Percentiles rank a stretch among this genome's conserved stretches.
Evolutionary conservation across 2,888 invertebrate species (phyloP).

Genomic region (Chydorus sphaericus): DNA sequence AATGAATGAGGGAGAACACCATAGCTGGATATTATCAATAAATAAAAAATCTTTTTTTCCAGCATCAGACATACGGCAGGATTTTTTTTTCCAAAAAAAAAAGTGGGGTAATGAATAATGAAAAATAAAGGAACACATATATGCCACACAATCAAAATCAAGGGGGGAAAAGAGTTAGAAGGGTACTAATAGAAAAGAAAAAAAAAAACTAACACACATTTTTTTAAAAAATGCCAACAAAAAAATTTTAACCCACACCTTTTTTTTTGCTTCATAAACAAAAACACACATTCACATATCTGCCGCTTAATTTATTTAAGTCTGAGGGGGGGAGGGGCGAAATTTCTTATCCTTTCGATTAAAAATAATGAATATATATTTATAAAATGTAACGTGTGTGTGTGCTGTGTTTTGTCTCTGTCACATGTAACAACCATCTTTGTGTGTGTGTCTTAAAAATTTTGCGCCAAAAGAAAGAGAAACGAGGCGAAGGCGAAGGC

Average conservation of each 20-base stretch:
- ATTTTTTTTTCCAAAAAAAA: not conserved
- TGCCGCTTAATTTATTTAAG: not conserved
- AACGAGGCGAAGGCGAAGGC: not conserved
- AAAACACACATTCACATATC: too few species aligned
- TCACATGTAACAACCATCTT: too few species aligned
- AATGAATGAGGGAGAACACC: not conserved
- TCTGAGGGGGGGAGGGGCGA: not conserved
- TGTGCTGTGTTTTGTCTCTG: too few species aligned
- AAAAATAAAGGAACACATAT: not conserved
- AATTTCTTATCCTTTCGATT: not conserved
- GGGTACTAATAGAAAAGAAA: not conserved
- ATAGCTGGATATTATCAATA: constrained; percentile 5
- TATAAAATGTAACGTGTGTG: not conserved
- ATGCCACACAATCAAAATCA: not conserved
- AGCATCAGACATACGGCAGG: not conserved
- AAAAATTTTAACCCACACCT: too few species aligned
- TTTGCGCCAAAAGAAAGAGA: not conserved
- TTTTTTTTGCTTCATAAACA: too few species aligned
- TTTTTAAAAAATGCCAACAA: not conserved
- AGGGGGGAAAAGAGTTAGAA: not conserved
- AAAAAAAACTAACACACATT: constrained; percentile 4
- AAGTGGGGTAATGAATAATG: not conserved
- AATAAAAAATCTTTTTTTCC: constrained; percentile 9
- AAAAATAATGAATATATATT: not conserved
- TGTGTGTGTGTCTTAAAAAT: not conserved